phyloP scores from a whole-genome alignment of 2,113 vertebrate genomes.

The Pungitius pungitius region DNA sequence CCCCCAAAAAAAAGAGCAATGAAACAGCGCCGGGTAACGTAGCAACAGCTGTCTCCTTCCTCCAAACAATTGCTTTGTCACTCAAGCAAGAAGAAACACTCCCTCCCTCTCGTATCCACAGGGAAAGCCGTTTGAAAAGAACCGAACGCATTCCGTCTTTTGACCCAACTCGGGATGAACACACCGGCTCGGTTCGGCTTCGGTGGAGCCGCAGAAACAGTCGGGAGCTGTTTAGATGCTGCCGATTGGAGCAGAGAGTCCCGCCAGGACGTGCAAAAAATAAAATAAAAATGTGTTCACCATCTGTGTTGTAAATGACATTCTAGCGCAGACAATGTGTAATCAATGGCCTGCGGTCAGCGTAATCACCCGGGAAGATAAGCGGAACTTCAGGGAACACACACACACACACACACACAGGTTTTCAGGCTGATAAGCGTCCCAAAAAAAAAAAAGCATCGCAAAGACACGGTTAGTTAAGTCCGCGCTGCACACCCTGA shows the following conservation, averaged over 20 bases:
- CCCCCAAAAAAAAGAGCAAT: slow-evolving; percentile 17
- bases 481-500: background rate
- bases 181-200: slow-evolving; percentile 24
- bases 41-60: slow-evolving; percentile 27
- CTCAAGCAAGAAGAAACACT: slow-evolving; percentile 6
- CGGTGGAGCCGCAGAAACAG: slow-evolving; percentile 26
- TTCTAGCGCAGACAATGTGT: slow-evolving; percentile 51
- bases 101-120: background rate
- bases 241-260: slow-evolving; percentile 29
- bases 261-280: slow-evolving; percentile 54
- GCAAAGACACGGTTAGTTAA: slow-evolving; percentile 59
- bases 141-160: slow-evolving; percentile 21
- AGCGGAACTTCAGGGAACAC: slow-evolving; percentile 57
- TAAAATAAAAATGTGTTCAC: too few relatives aligned
- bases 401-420: slow-evolving; percentile 39
- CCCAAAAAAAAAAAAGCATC: slow-evolving; percentile 19
- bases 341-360: slow-evolving; percentile 76
- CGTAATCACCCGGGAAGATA: slow-evolving; percentile 70
- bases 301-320: slow-evolving; percentile 57
- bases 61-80: slow-evolving; percentile 31
- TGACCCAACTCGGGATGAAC: slow-evolving; percentile 31
- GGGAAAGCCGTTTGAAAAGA: slow-evolving; percentile 15
- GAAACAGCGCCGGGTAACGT: slow-evolving; percentile 19
- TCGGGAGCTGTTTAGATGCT: slow-evolving; percentile 41
- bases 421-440: slow-evolving; percentile 64